These are phyloP conservation scores for Chionis minor DNA, from an alignment of 2,113 vertebrate species.

Conservation along the genomic window DNA sequence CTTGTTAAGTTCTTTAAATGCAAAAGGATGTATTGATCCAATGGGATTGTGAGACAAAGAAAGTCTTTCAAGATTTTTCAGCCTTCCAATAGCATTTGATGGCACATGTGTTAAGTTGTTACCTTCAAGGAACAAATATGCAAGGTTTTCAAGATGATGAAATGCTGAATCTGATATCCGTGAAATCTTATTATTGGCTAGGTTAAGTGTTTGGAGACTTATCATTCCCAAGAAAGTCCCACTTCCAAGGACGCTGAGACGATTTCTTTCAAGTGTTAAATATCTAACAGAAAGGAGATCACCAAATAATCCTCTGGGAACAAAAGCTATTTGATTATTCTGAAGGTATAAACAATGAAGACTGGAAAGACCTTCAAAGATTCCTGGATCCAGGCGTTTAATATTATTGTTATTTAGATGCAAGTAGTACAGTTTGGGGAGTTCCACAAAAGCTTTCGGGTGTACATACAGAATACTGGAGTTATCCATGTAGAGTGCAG, in stretches of 20 bases:
- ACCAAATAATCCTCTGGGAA: constrained; percentile 72
- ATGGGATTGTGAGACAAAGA: constrained; percentile 72
- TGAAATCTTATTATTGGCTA: constrained; percentile 74
- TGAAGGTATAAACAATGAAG: constrained; percentile 71
- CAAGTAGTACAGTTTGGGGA: constrained; percentile 64
- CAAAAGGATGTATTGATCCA: constrained; percentile 68
- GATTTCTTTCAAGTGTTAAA: constrained; percentile 70
- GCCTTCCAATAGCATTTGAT: constrained; percentile 66
- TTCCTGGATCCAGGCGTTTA: constrained; percentile 65
- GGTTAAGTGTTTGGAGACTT: constrained; percentile 70
- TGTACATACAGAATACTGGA: constrained; percentile 53
- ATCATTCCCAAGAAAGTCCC: constrained; percentile 65
- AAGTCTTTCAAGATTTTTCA: constrained; percentile 73
- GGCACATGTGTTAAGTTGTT: constrained; percentile 72
- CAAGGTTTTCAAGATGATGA: constrained; percentile 69
- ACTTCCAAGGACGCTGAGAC: constrained; percentile 57
- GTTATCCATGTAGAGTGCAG: constrained; percentile 73
- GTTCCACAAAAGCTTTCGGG: constrained; percentile 69
- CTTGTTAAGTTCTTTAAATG: constrained; percentile 70
- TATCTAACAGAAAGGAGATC: constrained; percentile 67
- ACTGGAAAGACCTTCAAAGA: constrained; percentile 72
- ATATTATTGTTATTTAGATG: constrained; percentile 75
- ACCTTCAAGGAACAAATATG: constrained; percentile 70
- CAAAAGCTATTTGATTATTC: constrained; percentile 71
- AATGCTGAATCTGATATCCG: constrained; percentile 69